These are phyloP conservation scores for Aselliscus stoliczkanus DNA, from an alignment of 2,797 vertebrate species.

Conservation along the genomic window DNA sequence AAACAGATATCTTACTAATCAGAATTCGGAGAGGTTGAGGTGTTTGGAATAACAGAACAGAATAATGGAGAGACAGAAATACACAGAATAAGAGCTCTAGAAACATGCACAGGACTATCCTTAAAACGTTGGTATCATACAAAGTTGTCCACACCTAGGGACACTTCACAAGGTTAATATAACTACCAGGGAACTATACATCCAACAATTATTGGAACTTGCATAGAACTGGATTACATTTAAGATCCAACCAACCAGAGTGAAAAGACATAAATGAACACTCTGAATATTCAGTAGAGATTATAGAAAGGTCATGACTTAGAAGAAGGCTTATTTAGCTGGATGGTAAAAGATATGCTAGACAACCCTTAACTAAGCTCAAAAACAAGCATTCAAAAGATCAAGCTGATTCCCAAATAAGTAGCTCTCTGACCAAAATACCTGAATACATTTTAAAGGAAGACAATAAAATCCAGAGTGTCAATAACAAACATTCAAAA, in stretches of 20 bases:
- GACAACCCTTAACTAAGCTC: not conserved
- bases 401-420: not conserved
- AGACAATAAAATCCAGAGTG: not conserved
- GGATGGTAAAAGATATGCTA: not conserved
- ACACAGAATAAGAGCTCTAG: not conserved
- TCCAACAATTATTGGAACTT: not conserved
- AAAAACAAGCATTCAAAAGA: not conserved
- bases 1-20: not conserved
- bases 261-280: not conserved
- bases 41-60: not conserved
- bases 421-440: slow-evolving; percentile 16
- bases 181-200: not conserved
- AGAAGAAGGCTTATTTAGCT: not conserved
- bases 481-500: not conserved
- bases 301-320: not conserved
- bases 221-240: not conserved
- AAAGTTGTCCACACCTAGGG: not conserved
- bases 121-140: not conserved
- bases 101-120: not conserved
- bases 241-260: not conserved
- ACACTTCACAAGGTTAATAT: not conserved
- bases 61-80: not conserved
- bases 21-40: not conserved
- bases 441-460: not conserved
- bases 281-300: not conserved